Percentiles rank a stretch among this genome's conserved stretches.
Conservation (phyloP, 2,888 invertebrate genomes). For the Cephalotes varians region DNA sequence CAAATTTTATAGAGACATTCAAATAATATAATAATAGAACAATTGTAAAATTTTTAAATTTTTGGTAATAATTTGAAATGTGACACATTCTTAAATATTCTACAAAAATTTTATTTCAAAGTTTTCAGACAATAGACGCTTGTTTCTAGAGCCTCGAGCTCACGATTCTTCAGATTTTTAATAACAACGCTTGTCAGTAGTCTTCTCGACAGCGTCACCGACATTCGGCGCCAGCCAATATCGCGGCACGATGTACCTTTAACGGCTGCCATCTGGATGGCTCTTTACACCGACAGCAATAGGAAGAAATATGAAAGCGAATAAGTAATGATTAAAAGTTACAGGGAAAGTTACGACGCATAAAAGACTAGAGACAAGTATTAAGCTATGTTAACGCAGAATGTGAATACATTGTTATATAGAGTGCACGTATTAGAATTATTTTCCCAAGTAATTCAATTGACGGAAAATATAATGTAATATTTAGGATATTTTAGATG, state of each 20-base stretch:
- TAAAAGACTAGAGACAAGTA: neutral
- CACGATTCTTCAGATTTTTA: conserved; percentile 73
- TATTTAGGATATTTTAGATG: neutral
- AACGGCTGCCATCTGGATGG: conserved; percentile 83
- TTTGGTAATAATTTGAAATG: too few relatives aligned
- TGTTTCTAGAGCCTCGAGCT: conserved; percentile 55
- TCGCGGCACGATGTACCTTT: conserved; percentile 79
- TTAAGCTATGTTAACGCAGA: neutral
- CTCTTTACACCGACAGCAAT: conserved; percentile 73
- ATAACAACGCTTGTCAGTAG: conserved; percentile 83
- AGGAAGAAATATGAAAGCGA: conserved; percentile 35
- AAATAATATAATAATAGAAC: too few relatives aligned
- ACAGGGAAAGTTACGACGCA: neutral
- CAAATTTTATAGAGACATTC: too few relatives aligned
- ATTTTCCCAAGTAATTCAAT: neutral
- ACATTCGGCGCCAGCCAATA: conserved; percentile 85
- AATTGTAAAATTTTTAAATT: too few relatives aligned
- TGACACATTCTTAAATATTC: too few relatives aligned
- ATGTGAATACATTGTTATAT: neutral
- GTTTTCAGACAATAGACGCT: conserved; percentile 5
- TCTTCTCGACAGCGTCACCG: conserved; percentile 83
- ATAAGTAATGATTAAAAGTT: conserved; percentile 40
- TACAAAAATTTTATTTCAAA: neutral
- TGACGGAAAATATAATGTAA: neutral
- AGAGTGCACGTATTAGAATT: neutral